Evolutionary conservation across 2,888 invertebrate species (phyloP).

Genomic region (Polydrusus pterygomalis): DNA sequence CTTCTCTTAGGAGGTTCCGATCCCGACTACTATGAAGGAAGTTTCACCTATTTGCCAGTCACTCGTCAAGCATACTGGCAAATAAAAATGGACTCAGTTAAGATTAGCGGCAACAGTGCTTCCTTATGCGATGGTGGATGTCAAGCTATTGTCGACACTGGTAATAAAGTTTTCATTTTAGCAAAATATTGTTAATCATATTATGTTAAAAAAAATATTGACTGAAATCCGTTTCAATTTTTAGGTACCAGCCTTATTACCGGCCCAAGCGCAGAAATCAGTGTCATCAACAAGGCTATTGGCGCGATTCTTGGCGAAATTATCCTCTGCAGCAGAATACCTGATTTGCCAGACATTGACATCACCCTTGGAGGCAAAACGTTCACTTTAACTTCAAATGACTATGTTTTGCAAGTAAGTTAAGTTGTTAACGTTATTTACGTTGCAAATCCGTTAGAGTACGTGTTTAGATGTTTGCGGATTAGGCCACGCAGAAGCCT

Average conservation of each 20-base stretch:
- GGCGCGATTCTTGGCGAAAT: slow-evolving; percentile 85
- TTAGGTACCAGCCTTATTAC: slow-evolving; percentile 90
- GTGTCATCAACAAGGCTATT: slow-evolving; percentile 86
- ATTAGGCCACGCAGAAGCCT: too few species aligned
- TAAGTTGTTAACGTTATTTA: background rate
- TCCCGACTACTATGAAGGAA: slow-evolving; percentile 89
- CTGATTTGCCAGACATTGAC: slow-evolving; percentile 85
- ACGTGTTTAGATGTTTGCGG: too few species aligned
- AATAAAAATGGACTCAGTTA: slow-evolving; percentile 86
- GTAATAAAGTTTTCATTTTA: slow-evolving; percentile 67
- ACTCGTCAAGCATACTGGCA: slow-evolving; percentile 96
- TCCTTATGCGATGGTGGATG: slow-evolving; percentile 87
- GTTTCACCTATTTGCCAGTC: slow-evolving; percentile 93
- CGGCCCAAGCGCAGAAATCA: slow-evolving; percentile 89
- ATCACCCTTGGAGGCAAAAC: slow-evolving; percentile 84
- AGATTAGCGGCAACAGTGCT: slow-evolving; percentile 74
- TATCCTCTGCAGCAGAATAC: slow-evolving; percentile 87
- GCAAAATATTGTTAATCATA: background rate
- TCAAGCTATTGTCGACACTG: slow-evolving; percentile 96
- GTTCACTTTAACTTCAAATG: slow-evolving; percentile 86
- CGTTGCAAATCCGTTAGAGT: background rate
- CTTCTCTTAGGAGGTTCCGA: slow-evolving; percentile 96
- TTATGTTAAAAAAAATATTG: too few species aligned
- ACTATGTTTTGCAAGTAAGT: slow-evolving; percentile 90
- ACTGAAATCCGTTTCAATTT: background rate